Percentiles rank a stretch among this genome's conserved stretches.
These are phyloP conservation scores for Pachyrhynchus sulphureomaculatus DNA, from an alignment of 1,140 invertebrate genomes.

Conservation along the genomic window DNA sequence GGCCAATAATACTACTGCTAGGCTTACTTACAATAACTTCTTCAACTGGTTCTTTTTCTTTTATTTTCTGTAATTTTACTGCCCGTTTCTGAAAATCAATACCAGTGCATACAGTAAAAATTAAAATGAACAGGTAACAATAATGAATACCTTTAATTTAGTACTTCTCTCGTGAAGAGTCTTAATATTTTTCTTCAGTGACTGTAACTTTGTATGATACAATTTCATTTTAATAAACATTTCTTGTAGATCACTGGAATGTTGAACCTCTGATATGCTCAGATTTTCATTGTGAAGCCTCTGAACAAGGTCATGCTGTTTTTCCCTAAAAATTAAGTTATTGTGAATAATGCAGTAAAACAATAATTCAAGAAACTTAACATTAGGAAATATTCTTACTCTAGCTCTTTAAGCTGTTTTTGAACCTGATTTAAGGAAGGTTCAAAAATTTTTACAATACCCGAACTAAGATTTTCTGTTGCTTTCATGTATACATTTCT, in stretches of 20 bases:
- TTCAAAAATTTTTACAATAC: slow-evolving; percentile 8
- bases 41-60: slow-evolving; percentile 8
- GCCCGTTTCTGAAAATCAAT: slow-evolving; percentile 14
- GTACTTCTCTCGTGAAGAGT: slow-evolving; percentile 1
- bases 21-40: slow-evolving; percentile 9
- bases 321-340: slow-evolving; percentile 3
- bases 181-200: slow-evolving; percentile 15
- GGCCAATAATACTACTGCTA: background rate
- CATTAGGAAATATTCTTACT: background rate
- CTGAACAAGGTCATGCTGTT: slow-evolving; percentile 5
- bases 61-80: slow-evolving; percentile 5
- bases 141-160: slow-evolving; percentile 14
- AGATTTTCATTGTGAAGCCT: slow-evolving; percentile 3
- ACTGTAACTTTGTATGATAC: slow-evolving; percentile 9
- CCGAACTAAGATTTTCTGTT: background rate
- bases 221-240: slow-evolving; percentile 14
- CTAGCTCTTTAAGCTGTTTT: background rate
- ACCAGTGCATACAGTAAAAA: background rate
- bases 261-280: slow-evolving; percentile 14
- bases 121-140: background rate
- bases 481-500: too few relatives aligned
- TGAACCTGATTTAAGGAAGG: background rate
- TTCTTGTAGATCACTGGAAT: slow-evolving; percentile 7
- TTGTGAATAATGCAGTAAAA: background rate
- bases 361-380: too few relatives aligned